Base-by-base conservation (phyloP, 1,140 invertebrate genomes). In the Thaumetopoea pityocampa region DNA sequence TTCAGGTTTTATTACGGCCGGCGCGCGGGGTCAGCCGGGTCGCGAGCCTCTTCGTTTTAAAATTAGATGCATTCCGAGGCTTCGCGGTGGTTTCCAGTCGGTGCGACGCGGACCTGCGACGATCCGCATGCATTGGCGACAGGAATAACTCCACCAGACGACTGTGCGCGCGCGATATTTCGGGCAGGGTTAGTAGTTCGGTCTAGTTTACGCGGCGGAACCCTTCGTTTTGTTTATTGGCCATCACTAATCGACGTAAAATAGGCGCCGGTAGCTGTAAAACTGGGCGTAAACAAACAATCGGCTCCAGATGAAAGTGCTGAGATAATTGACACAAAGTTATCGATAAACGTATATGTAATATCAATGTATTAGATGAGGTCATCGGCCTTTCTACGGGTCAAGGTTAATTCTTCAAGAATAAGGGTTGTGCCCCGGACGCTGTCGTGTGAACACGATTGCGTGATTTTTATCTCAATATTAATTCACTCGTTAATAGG, bases 41-140 rank as follows among this genome's bases (percentile, higher is more conserved):
- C 73, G 76, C 72, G 68, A 83, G 79, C 70, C 71, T 79, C 77
- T 72, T 77, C 72, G 69, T 72, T 61, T 77, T 81, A 83, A 83
- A 81, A 81, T 81, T 83, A 83, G 77, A 83, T 81, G 74, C 79
- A 83, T 83, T 71, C 79, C 74, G 53, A 81, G 67, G 63, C 73
- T 79, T 80, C 45, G 62, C 55, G 52, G 70, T 61, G 65, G 58
- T 63, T 58, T 58, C 52, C 33, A 49, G 12, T 30, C 46, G 30
- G 41, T 51, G 57, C 56, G 42, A 70, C 67, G 64, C 63, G 63
- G 66, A 70, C 64, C 60, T 24, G 51, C 58, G 45, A 54, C 55
- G 69, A 71, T 67, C 49, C 47, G 67, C 59, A 57, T 57, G 45
- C 61, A 45, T 32, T 27, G 22, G 37, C 42, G 62, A 67, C 72